A percentile compares a stretch with the other conserved stretches of the same genome.
These are phyloP conservation scores for Crotalus helleri DNA, from an alignment of 2,113 vertebrate species.

Conservation along the genomic window DNA sequence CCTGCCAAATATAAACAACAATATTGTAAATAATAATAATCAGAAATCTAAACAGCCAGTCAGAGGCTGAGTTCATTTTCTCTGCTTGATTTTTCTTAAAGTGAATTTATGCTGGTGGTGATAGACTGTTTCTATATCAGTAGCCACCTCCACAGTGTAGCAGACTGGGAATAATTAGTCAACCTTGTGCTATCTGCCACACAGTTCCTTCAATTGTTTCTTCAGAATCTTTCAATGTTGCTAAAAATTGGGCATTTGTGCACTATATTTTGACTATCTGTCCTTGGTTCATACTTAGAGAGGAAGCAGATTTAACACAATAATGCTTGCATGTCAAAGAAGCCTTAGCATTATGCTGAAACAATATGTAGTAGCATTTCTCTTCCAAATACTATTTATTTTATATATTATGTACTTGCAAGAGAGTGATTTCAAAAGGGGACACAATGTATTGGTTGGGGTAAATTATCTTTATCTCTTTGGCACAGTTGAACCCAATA, in stretches of 20 bases:
- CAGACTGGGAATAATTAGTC: background rate
- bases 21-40: background rate
- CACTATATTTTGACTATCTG: background rate
- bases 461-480: background rate
- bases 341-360: background rate
- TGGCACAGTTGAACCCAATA: background rate
- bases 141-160: background rate
- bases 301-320: background rate
- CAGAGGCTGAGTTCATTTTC: background rate
- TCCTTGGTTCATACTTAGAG: background rate
- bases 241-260: background rate
- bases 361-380: background rate
- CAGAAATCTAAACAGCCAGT: background rate
- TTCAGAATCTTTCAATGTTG: background rate
- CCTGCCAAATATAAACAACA: background rate
- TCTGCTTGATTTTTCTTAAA: background rate
- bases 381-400: background rate
- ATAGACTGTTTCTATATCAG: background rate
- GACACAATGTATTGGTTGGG: background rate
- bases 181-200: background rate
- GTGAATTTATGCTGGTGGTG: background rate
- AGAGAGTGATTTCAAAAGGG: background rate
- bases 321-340: background rate
- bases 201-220: background rate
- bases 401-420: background rate